Percentiles rank a stretch among this genome's conserved stretches.
phyloP scores from a whole-genome alignment of 1,140 invertebrate genomes.

The Scaptomyza montana region DNA sequence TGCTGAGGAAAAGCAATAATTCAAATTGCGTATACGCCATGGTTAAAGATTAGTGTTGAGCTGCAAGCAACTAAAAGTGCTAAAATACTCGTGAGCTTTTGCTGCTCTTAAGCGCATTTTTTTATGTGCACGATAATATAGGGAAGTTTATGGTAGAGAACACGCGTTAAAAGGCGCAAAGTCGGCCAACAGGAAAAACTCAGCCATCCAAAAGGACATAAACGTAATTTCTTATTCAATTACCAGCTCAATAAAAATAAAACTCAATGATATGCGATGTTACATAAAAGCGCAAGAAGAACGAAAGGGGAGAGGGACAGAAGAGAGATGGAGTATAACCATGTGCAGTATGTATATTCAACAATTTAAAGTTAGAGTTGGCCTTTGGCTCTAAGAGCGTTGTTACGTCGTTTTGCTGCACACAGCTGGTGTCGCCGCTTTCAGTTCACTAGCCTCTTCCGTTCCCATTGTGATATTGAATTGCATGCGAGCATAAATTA shows the following conservation, averaged over 20 bases:
- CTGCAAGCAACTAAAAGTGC: slow-evolving; percentile 36
- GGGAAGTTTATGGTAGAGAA: slow-evolving; percentile 55
- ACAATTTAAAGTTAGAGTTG: slow-evolving; percentile 48
- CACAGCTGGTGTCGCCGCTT: slow-evolving; percentile 11
- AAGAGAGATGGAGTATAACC: neutral
- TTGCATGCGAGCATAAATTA: slow-evolving; percentile 62
- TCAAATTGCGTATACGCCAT: slow-evolving; percentile 61
- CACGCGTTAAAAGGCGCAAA: slow-evolving; percentile 62
- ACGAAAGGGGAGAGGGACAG: neutral
- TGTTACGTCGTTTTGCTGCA: slow-evolving; percentile 35
- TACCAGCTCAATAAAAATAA: slow-evolving; percentile 79
- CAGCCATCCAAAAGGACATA: slow-evolving; percentile 50
- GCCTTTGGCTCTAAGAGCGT: slow-evolving; percentile 35
- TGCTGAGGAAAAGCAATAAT: slow-evolving; percentile 20
- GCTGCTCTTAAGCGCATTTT: slow-evolving; percentile 33
- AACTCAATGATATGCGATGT: slow-evolving; percentile 71
- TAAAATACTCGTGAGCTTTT: slow-evolving; percentile 19
- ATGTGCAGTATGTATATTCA: slow-evolving; percentile 20
- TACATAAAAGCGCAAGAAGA: slow-evolving; percentile 50
- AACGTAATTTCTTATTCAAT: slow-evolving; percentile 77
- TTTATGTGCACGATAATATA: slow-evolving; percentile 64
- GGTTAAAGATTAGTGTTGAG: slow-evolving; percentile 63
- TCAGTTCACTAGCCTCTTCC: slow-evolving; percentile 50
- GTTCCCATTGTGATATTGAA: slow-evolving; percentile 63
- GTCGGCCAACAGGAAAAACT: slow-evolving; percentile 22